These are phyloP conservation scores for Coracopsis vasa DNA, from an alignment of 2,113 vertebrate species.

Conservation along the genomic window DNA sequence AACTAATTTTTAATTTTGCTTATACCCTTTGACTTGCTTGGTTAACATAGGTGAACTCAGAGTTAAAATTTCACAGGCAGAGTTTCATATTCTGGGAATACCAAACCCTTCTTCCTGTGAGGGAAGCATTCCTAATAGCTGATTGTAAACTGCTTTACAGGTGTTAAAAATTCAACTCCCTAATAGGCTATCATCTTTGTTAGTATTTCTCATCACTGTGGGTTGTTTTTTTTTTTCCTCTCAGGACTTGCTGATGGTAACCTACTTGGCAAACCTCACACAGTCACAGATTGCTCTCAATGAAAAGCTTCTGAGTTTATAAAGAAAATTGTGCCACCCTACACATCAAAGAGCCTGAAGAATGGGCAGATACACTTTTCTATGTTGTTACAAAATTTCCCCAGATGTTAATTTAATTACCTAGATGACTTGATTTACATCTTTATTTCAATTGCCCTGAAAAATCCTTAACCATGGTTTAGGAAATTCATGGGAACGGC, in stretches of 20 bases:
- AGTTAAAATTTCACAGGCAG: constrained; percentile 63
- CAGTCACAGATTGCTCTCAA: constrained; percentile 94
- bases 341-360: not conserved
- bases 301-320: constrained; percentile 89
- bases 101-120: not conserved
- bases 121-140: not conserved
- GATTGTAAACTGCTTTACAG: not conserved
- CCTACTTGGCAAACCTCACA: constrained; percentile 92
- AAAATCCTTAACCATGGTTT: not conserved
- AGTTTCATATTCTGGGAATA: not conserved
- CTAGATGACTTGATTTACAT: not conserved
- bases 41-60: constrained; percentile 39
- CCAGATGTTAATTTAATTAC: constrained; percentile 35
- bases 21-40: constrained; percentile 38
- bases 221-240: not conserved
- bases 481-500: not conserved
- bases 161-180: not conserved
- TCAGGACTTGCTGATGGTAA: constrained; percentile 95
- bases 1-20: constrained; percentile 58
- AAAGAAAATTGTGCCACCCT: constrained; percentile 14
- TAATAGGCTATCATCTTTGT: not conserved
- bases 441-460: not conserved
- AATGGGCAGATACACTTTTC: not conserved
- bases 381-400: not conserved
- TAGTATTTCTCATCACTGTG: not conserved